A percentile compares a stretch with the other conserved stretches of the same genome.
phyloP scores from a whole-genome alignment of 1,140 invertebrate genomes.

The Conus betulinus region DNA sequence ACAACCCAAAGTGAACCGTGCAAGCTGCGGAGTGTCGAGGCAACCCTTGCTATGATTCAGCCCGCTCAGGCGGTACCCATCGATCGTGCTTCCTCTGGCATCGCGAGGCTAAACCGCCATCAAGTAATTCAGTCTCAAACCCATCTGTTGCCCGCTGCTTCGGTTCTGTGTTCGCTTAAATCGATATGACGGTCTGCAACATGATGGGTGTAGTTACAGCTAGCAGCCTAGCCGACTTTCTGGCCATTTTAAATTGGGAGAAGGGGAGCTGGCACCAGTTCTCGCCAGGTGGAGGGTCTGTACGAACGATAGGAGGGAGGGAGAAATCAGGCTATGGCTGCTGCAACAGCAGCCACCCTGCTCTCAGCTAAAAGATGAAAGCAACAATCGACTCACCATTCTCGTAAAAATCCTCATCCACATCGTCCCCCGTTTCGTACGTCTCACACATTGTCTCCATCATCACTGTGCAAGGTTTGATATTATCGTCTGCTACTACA shows the following conservation, averaged over 20 bases:
- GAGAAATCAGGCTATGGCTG: neutral
- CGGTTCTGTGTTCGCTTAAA: neutral
- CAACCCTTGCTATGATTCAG: neutral
- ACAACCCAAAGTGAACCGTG: neutral
- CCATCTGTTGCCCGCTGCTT: neutral
- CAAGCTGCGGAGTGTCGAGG: neutral
- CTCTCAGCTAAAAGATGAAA: no score
- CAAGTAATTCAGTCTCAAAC: neutral
- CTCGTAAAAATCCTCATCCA: constrained; percentile 26
- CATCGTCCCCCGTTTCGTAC: constrained; percentile 26
- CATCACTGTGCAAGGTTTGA: neutral
- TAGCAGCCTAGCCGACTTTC: no score
- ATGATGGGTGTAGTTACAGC: neutral
- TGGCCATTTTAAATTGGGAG: neutral
- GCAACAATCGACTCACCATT: neutral
- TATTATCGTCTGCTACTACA: neutral
- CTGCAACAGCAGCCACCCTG: neutral
- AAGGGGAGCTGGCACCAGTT: neutral
- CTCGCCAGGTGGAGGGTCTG: neutral
- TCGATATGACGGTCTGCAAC: neutral
- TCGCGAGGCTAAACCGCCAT: neutral
- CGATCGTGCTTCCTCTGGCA: neutral
- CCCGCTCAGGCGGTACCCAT: neutral
- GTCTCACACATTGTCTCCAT: constrained; percentile 30
- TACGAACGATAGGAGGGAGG: neutral